Evolutionary conservation across 2,888 invertebrate genomes (phyloP).

Genomic region (Tricholauxania praeusta): DNA sequence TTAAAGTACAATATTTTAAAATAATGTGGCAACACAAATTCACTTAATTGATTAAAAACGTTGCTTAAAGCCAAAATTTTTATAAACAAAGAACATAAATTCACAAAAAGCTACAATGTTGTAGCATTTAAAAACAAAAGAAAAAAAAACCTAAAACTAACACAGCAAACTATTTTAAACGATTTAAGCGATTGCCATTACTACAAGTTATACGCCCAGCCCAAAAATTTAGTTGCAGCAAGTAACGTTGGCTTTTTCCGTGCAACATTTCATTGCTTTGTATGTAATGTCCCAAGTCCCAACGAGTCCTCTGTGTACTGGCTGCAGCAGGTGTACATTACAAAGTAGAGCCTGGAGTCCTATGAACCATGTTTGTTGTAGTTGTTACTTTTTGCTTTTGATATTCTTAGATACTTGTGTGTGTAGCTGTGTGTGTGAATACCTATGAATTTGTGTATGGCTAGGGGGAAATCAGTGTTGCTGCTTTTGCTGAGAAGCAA

Average conservation of each 20-base stretch:
- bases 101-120: neutral
- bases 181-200: neutral
- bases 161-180: neutral
- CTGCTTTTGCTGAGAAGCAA: neutral
- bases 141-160: neutral
- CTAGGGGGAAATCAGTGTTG: neutral
- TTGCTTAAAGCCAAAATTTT: too few relatives aligned
- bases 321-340: slow-evolving; percentile 35
- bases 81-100: neutral
- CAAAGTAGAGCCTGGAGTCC: slow-evolving; percentile 41
- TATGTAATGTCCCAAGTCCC: too few relatives aligned
- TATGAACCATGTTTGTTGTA: slow-evolving; percentile 42
- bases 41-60: too few relatives aligned
- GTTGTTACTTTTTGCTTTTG: slow-evolving; percentile 15
- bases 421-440: neutral
- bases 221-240: too few relatives aligned
- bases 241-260: too few relatives aligned
- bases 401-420: neutral
- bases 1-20: too few relatives aligned
- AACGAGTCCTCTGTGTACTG: too few relatives aligned
- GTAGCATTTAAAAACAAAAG: neutral
- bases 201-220: too few relatives aligned
- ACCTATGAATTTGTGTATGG: neutral
- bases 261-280: too few relatives aligned
- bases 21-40: too few relatives aligned